Percentiles rank a stretch among this genome's conserved stretches.
Evolutionary conservation across 2,113 vertebrate species (phyloP).

Genomic region (Sprattus sprattus): DNA sequence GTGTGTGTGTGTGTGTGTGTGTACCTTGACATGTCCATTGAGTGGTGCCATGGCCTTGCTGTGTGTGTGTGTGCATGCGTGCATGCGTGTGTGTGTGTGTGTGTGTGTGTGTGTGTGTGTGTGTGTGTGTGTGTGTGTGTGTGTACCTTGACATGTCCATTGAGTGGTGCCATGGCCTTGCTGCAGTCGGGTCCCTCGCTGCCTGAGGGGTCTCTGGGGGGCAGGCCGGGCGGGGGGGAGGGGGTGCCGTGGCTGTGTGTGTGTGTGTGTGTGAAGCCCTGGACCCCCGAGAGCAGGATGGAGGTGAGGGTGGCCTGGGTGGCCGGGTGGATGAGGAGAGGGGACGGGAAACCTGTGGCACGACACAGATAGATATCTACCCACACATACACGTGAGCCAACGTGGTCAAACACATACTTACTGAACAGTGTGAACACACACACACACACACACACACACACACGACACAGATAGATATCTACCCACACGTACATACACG

Average conservation of each 20-base stretch:
- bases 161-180: constrained; percentile 68
- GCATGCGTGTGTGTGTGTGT: background rate
- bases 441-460: too few species aligned
- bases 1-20: background rate
- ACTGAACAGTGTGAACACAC: too few species aligned
- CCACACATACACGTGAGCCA: too few species aligned
- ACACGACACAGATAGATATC: too few species aligned
- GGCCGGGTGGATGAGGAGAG: constrained; percentile 91
- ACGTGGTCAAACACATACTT: too few species aligned
- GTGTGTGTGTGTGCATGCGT: background rate
- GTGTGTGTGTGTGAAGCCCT: constrained; percentile 85
- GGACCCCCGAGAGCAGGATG: constrained; percentile 89
- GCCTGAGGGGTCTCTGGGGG: constrained; percentile 88
- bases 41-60: constrained; percentile 62
- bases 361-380: background rate
- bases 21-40: constrained; percentile 90
- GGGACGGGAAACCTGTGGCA: constrained; percentile 85
- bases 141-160: constrained; percentile 87
- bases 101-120: background rate
- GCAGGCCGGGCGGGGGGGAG: constrained; percentile 92
- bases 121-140: background rate
- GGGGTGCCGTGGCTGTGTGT: constrained; percentile 88
- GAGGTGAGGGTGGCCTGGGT: constrained; percentile 91
- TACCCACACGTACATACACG: too few species aligned
- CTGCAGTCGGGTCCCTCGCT: constrained; percentile 81